Base-by-base conservation (phyloP, 2,888 invertebrate genomes). In the Cinara cedri region DNA sequence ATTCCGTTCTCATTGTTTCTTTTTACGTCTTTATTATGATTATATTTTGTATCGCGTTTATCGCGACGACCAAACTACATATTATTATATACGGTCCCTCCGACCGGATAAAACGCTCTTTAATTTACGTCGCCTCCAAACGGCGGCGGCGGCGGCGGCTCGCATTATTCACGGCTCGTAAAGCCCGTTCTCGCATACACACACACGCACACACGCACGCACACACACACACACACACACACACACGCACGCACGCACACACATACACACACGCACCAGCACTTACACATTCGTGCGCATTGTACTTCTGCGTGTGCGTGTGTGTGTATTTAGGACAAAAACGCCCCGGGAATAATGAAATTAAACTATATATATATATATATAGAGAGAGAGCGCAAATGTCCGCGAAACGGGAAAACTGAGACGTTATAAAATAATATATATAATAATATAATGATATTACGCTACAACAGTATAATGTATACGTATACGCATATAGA, bases 121-220 rank as follows among this genome's bases (percentile, higher is more conserved):
- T 78, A 78, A 78, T 78, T 78, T 78, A 68, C 68, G 76, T 68
- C 76, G 76, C 66, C 60, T 46, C 49, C 72, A 62, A 66, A 76
- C 76, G 19, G 55, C 66, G 46, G 57, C 76, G 34, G 34, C 76
- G 19, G 55, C 66, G 46, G 57, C 76, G 34, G 34, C 34, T 34
- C 34, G 68, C 76, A 70, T 78, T 78, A 78, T 78, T 68, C 76
- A 78, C 76, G 76, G 76, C 76, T 78, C 76, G 76, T 78, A 78
- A 78, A 78, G 42, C 26, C 55, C 76, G 68, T 49, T 66, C 21
- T 66, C 60, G 60, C n/a, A 72, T 72, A 60, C 60, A 21, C 44
- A 11, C 42, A 42, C 19, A 42, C 14, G 19, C 62, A 14, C 13
- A 44, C 13, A 14, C 68, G 13, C 55, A 1, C 24, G 10, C 19